Evolutionary conservation across 2,113 vertebrate species (phyloP).

Genomic region (Pristiophorus japonicus): DNA sequence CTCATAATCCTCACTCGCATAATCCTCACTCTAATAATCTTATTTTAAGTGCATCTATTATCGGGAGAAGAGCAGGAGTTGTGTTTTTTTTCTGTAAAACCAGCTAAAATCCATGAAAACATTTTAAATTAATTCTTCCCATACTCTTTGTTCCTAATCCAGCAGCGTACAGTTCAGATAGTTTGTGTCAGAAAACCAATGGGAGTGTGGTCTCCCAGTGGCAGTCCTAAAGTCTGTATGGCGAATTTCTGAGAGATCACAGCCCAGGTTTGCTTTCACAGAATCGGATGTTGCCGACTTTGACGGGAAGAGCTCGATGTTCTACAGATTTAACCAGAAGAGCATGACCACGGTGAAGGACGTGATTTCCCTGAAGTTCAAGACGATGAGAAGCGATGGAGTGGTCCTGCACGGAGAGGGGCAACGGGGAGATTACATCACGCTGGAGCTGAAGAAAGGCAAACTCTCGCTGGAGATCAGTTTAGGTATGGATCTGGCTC

Average conservation of each 20-base stretch:
- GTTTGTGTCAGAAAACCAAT: not conserved
- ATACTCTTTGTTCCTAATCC: not conserved
- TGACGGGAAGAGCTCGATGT: constrained; percentile 69
- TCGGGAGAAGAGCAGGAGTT: not conserved
- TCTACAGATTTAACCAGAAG: constrained; percentile 65
- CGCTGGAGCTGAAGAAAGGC: constrained; percentile 67
- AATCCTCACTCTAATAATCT: too few relatives aligned
- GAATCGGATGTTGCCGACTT: constrained; percentile 73
- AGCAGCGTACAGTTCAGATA: not conserved
- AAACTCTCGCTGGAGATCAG: constrained; percentile 66
- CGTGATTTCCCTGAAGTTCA: constrained; percentile 74
- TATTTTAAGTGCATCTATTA: not conserved
- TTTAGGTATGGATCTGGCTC: constrained; percentile 58
- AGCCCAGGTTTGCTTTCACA: constrained; percentile 51
- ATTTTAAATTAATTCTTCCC: not conserved
- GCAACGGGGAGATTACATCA: constrained; percentile 60
- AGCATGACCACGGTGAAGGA: constrained; percentile 59
- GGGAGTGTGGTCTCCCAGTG: constrained; percentile 36
- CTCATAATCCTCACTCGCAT: too few relatives aligned
- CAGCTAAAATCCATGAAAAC: not conserved
- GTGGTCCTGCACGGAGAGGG: constrained; percentile 66
- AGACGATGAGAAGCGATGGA: constrained; percentile 70
- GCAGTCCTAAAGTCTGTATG: constrained; percentile 26
- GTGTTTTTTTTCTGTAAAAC: not conserved
- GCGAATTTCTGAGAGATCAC: not conserved